A percentile compares a stretch with the other conserved stretches of the same genome.
Evolutionary conservation across 2,888 invertebrate genomes (phyloP).

Genomic region (Frankliniella fusca): DNA sequence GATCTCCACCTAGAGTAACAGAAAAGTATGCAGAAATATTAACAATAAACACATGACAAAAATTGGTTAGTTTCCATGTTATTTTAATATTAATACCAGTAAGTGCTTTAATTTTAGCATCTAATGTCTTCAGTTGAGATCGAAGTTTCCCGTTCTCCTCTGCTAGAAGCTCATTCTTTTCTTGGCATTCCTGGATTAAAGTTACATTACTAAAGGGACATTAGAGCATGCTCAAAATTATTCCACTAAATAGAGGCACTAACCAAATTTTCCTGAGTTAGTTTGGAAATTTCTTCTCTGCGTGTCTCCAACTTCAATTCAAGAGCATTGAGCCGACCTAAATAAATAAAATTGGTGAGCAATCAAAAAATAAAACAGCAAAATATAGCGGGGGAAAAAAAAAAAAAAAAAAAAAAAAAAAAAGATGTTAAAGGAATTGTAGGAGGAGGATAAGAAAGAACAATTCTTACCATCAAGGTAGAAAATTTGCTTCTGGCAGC

Average conservation of each 20-base stretch:
- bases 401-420: too few species aligned
- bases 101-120: conserved; percentile 67
- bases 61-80: conserved; percentile 37
- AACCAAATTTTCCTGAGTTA: conserved; percentile 77
- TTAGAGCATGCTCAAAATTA: conserved; percentile 24
- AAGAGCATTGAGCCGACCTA: conserved; percentile 74
- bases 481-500: neutral
- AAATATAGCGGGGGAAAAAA: too few species aligned
- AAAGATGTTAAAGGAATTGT: conserved; percentile 34
- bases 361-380: too few species aligned
- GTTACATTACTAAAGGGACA: conserved; percentile 29
- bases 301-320: conserved; percentile 76
- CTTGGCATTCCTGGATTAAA: conserved; percentile 57
- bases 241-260: conserved; percentile 37
- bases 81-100: conserved; percentile 49
- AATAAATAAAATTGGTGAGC: conserved; percentile 36
- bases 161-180: conserved; percentile 66
- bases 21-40: neutral
- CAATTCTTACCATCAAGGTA: neutral
- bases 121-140: conserved; percentile 66
- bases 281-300: conserved; percentile 63
- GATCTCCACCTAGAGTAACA: neutral
- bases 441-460: conserved; percentile 49
- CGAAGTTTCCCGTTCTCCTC: conserved; percentile 71
- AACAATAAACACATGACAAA: neutral